These are phyloP conservation scores for Hiodon alosoides DNA, from an alignment of 2,113 vertebrate species.

Conservation along the genomic window DNA sequence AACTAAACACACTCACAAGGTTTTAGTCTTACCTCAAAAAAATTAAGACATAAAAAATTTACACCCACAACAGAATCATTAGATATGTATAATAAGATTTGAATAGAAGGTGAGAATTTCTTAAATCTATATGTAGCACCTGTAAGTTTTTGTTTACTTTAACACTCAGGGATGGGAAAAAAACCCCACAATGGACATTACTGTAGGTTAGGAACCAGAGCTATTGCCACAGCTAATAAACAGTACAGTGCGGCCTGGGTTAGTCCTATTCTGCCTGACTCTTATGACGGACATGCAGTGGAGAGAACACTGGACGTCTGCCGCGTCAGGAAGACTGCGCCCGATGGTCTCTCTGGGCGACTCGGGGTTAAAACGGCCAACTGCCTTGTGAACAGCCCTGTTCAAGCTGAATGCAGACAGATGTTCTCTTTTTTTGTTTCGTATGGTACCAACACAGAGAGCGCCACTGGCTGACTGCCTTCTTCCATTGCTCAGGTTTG, in stretches of 20 bases:
- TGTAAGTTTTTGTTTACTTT: slow-evolving; percentile 29
- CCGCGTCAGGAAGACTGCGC: too few relatives aligned
- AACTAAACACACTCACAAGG: background rate
- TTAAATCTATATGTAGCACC: slow-evolving; percentile 47
- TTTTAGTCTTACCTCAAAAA: slow-evolving; percentile 17
- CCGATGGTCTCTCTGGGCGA: too few relatives aligned
- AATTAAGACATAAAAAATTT: slow-evolving; percentile 24
- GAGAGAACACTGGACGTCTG: too few relatives aligned
- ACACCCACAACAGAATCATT: slow-evolving; percentile 15
- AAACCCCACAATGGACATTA: slow-evolving; percentile 24
- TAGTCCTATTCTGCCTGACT: slow-evolving; percentile 13
- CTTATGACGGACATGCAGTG: background rate
- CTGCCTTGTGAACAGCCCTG: too few relatives aligned
- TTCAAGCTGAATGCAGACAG: background rate
- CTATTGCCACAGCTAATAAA: slow-evolving; percentile 18
- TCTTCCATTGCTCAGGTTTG: background rate
- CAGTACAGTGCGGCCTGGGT: slow-evolving; percentile 27
- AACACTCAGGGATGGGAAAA: slow-evolving; percentile 18
- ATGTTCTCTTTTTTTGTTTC: background rate
- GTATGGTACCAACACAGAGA: background rate
- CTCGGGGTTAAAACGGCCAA: too few relatives aligned
- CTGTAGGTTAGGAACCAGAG: background rate
- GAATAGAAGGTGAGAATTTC: slow-evolving; percentile 23
- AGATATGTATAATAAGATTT: slow-evolving; percentile 19
- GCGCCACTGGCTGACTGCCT: background rate